Percentiles rank a stretch among this genome's conserved stretches.
Evolutionary conservation across 2,888 invertebrate species (phyloP).

Genomic region (Andrena trimmerana): DNA sequence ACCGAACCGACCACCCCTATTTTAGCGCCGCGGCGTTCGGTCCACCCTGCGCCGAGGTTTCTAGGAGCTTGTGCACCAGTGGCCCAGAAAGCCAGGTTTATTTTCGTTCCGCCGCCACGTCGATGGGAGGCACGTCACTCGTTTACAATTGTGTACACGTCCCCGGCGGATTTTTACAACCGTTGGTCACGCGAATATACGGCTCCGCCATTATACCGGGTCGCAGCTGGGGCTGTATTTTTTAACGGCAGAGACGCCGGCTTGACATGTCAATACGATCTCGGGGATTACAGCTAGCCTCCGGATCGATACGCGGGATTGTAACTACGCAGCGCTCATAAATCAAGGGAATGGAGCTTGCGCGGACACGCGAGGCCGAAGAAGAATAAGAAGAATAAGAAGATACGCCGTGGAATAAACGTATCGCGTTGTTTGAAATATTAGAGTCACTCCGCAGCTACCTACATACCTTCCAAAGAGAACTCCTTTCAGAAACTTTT

Average conservation of each 20-base stretch:
- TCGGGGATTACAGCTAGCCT: not conserved
- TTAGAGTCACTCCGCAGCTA: too few species aligned
- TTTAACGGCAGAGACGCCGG: not conserved
- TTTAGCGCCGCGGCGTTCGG: not conserved
- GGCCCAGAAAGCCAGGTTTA: constrained; percentile 51
- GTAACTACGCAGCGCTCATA: not conserved
- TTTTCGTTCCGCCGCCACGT: constrained; percentile 31
- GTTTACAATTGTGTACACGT: constrained; percentile 51
- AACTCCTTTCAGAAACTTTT: not conserved
- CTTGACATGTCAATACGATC: constrained; percentile 23
- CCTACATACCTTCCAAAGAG: not conserved
- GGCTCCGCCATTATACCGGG: constrained; percentile 11
- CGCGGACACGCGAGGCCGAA: not conserved
- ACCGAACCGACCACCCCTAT: not conserved
- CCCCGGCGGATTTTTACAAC: constrained; percentile 56
- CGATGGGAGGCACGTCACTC: constrained; percentile 25
- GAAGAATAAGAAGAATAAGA: not conserved
- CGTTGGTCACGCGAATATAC: constrained; percentile 48
- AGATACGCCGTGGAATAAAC: not conserved
- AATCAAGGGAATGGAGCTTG: constrained; percentile 3
- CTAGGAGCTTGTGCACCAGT: constrained; percentile 23
- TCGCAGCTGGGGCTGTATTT: not conserved
- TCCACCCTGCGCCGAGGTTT: not conserved
- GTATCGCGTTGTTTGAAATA: not conserved
- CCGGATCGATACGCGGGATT: constrained; percentile 33